A percentile compares a stretch with the other conserved stretches of the same genome.
Evolutionary conservation across 2,888 invertebrate species (phyloP).

Genomic region (Scaptomyza tumidula): DNA sequence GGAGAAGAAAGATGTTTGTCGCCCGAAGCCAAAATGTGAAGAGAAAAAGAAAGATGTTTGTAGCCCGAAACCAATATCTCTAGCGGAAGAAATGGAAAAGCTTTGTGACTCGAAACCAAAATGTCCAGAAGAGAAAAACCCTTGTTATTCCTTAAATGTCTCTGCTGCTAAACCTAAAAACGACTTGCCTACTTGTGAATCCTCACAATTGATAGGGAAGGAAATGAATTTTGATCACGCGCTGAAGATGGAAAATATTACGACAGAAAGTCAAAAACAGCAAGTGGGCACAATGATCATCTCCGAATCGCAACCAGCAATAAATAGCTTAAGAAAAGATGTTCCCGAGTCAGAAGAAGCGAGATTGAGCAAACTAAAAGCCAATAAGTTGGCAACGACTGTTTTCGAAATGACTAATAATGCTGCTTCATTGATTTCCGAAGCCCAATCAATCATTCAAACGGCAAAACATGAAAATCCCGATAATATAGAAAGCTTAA

Average conservation of each 20-base stretch:
- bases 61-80: not conserved
- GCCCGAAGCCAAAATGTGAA: not conserved
- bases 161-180: not conserved
- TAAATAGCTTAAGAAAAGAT: not conserved
- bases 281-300: no score
- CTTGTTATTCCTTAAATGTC: not conserved
- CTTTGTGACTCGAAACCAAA: not conserved
- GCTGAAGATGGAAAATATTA: not conserved
- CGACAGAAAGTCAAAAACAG: not conserved
- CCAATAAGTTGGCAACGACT: constrained; percentile 30
- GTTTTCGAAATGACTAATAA: constrained; percentile 43
- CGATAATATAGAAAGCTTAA: constrained; percentile 12
- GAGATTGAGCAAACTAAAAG: not conserved
- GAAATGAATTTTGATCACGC: not conserved
- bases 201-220: not conserved
- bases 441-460: constrained; percentile 45
- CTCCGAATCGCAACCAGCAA: not conserved
- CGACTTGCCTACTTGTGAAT: not conserved
- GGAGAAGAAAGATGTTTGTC: not conserved
- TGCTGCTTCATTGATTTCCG: constrained; percentile 46
- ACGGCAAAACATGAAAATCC: not conserved
- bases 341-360: not conserved
- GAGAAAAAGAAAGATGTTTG: not conserved
- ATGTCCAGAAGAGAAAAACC: not conserved
- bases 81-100: not conserved